These are phyloP conservation scores for Cephonodes hylas DNA, from an alignment of 2,888 invertebrate genomes.

Conservation along the genomic window DNA sequence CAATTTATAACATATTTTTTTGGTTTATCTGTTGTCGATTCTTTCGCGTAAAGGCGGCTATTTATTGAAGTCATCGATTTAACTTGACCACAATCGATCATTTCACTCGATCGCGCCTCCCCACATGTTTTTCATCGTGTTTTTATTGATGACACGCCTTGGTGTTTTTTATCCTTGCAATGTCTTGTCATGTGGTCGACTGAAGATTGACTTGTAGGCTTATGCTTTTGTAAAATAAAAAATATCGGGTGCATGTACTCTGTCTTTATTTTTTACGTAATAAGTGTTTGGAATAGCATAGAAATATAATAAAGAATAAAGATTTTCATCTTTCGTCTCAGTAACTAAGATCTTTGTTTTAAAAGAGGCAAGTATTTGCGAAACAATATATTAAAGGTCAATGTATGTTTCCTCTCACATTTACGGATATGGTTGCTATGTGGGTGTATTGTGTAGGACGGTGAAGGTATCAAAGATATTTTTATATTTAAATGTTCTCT, in stretches of 20 bases:
- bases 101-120: slow-evolving; percentile 34
- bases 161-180: slow-evolving; percentile 24
- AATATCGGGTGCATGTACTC: slow-evolving; percentile 10
- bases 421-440: slow-evolving; percentile 23
- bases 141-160: slow-evolving; percentile 28
- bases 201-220: slow-evolving; percentile 33
- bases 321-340: neutral
- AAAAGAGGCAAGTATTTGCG: neutral
- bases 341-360: neutral
- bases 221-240: slow-evolving; percentile 24
- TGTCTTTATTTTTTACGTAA: neutral
- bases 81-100: slow-evolving; percentile 33
- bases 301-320: neutral
- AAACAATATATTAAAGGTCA: slow-evolving; percentile 31
- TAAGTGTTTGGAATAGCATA: neutral
- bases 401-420: slow-evolving; percentile 36
- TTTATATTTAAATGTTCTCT: neutral
- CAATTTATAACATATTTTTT: neutral
- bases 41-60: slow-evolving; percentile 28
- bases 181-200: slow-evolving; percentile 24
- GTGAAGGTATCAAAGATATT: slow-evolving; percentile 13
- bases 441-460: slow-evolving; percentile 37
- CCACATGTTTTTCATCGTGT: slow-evolving; percentile 26
- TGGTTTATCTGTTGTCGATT: slow-evolving; percentile 19
- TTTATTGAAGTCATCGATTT: slow-evolving; percentile 33